Conservation (phyloP, 1,140 invertebrate species). For the Trachymyrmex cornetzi region DNA sequence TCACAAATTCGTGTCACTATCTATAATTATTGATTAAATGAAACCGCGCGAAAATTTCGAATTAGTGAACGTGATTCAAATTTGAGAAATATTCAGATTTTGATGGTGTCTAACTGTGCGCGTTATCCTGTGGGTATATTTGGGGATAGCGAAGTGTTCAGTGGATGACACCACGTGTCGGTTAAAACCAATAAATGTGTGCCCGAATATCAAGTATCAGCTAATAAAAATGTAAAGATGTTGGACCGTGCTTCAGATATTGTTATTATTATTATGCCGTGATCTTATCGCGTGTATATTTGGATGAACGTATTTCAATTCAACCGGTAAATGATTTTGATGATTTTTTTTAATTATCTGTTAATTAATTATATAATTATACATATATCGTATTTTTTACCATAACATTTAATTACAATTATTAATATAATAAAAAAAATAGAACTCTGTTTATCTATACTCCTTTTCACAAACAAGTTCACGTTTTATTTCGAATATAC, state of each 20-base stretch:
- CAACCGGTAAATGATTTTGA: conserved; percentile 66
- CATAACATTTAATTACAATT: neutral
- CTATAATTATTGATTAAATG: conserved; percentile 14
- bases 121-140: neutral
- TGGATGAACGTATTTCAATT: conserved; percentile 36
- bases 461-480: too few species aligned
- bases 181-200: conserved; percentile 70
- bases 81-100: neutral
- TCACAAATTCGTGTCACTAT: conserved; percentile 10
- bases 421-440: conserved; percentile 1
- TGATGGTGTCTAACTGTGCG: conserved; percentile 48
- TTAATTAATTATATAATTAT: neutral
- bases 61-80: conserved; percentile 34
- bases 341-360: neutral
- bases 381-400: conserved; percentile 3
- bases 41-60: neutral
- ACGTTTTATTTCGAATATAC: too few species aligned
- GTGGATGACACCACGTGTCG: conserved; percentile 70
- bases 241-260: conserved; percentile 67
- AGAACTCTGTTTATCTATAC: too few species aligned
- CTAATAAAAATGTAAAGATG: conserved; percentile 75
- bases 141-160: conserved; percentile 30
- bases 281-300: conserved; percentile 64
- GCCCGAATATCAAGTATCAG: conserved; percentile 47
- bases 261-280: conserved; percentile 47